A percentile compares a stretch with the other conserved stretches of the same genome.
Conservation (phyloP, 2,888 invertebrate species). For the Gastrophysa polygoni region DNA sequence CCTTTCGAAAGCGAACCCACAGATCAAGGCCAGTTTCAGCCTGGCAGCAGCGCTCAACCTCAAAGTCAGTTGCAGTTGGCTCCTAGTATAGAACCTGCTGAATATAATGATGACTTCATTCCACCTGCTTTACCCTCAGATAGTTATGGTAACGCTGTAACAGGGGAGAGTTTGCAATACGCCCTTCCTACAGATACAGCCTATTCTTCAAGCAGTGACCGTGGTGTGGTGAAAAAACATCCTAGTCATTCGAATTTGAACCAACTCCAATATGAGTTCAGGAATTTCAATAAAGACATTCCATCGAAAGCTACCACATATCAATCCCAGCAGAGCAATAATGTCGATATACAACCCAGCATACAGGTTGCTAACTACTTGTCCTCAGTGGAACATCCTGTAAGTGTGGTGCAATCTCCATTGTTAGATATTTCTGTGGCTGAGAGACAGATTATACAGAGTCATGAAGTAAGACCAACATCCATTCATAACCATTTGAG, state of each 20-base stretch:
- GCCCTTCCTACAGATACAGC: constrained; percentile 45
- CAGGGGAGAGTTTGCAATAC: constrained; percentile 48
- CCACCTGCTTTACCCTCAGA: constrained; percentile 51
- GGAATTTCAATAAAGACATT: constrained; percentile 61
- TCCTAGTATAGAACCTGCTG: constrained; percentile 5
- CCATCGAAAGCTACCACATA: not conserved
- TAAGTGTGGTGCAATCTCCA: constrained; percentile 73
- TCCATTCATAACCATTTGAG: constrained; percentile 9
- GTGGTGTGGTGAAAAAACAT: constrained; percentile 45
- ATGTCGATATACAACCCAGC: constrained; percentile 67
- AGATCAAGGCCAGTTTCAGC: not conserved
- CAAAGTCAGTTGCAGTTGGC: constrained; percentile 17
- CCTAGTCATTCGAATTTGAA: constrained; percentile 71
- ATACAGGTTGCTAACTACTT: constrained; percentile 71
- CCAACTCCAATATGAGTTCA: constrained; percentile 60
- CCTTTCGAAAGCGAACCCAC: not conserved
- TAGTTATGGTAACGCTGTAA: constrained; percentile 55
- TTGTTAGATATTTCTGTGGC: constrained; percentile 65
- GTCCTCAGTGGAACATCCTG: constrained; percentile 74
- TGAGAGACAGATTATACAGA: constrained; percentile 27
- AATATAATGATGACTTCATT: not conserved
- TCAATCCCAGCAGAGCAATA: constrained; percentile 33
- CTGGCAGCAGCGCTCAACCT: not conserved
- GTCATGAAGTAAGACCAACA: not conserved
- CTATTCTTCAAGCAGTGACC: constrained; percentile 43